These are phyloP conservation scores for Drosophila flavopinicola DNA, from an alignment of 2,888 invertebrate genomes.

Conservation along the genomic window DNA sequence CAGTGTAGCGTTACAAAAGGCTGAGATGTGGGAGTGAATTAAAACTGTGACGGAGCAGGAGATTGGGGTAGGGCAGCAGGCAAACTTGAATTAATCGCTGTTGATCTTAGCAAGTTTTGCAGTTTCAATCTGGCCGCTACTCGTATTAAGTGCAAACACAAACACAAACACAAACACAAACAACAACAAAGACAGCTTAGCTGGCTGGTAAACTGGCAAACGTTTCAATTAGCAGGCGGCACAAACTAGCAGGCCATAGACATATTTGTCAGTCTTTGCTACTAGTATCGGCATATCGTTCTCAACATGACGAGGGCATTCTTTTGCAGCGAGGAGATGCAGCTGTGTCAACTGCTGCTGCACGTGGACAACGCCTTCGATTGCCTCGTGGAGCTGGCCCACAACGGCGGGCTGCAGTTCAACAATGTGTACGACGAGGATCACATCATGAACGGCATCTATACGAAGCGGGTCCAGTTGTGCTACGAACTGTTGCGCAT, in stretches of 20 bases:
- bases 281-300: not conserved
- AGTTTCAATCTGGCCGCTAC: constrained; percentile 41
- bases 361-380: constrained; percentile 79
- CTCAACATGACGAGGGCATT: constrained; percentile 59
- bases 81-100: constrained; percentile 72
- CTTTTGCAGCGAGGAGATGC: constrained; percentile 82
- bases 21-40: constrained; percentile 42
- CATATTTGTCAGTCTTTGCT: not conserved
- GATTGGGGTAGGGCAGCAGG: constrained; percentile 41
- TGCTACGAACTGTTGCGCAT: constrained; percentile 72
- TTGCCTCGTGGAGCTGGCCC: constrained; percentile 76
- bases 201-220: constrained; percentile 27
- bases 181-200: constrained; percentile 11
- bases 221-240: constrained; percentile 66
- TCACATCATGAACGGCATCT: constrained; percentile 59
- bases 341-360: constrained; percentile 74
- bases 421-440: constrained; percentile 66
- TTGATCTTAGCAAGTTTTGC: constrained; percentile 58
- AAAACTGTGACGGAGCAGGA: constrained; percentile 2
- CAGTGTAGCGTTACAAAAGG: constrained; percentile 48
- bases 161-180: constrained; percentile 27
- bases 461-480: constrained; percentile 48
- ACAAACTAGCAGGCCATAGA: constrained; percentile 25
- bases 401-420: constrained; percentile 78
- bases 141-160: constrained; percentile 48